Evolutionary conservation across 2,888 invertebrate genomes (phyloP), one percentile per base, ranked within the genome.

Genomic region (Laothoe populi): DNA sequence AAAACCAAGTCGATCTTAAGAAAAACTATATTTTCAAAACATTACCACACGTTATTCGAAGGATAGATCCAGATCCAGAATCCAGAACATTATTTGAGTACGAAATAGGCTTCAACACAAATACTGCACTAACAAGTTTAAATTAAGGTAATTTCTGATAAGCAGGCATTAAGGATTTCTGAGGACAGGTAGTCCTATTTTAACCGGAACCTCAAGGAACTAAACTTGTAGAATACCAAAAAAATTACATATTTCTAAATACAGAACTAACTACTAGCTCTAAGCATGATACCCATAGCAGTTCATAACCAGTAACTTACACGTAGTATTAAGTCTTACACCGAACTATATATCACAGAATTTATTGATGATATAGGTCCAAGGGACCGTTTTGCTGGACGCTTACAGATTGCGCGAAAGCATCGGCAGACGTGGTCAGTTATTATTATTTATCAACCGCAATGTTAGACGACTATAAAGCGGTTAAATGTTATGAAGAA

Each of bases 391-490:
- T 53, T n/a, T 46, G 60, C 40, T 38, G 38, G 60, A 60, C 60
- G 38, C 49, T 16, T 40, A 61, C 49, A 61, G 42, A 61, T 61
- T 61, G 42, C 60, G 53, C 26, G 53, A 53, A 53, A 42, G 38
- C 38, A 49, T 61, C 42, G 11, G 60, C 21, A 21, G 49, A 42
- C 68, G 72, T 66, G 81, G 77, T 81, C 75, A 69, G 78, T 84
- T 81, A 86, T 86, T 86, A 86, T 82, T 78, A 86, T 86, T 84
- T 82, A 86, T 86, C 84, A 84, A 79, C 76, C 70, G 70, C 76
- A 74, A 70, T 16, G 40, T 46, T 53, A 53, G 31, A 53, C 35
- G 53, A 53, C 53, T 76, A 78, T 83, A 82, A 81, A 70, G 77
- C 77, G 72, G 75, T 76, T 84, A 83, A 83, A 74, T 75, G 77